These are phyloP conservation scores for Pocillopora damicornis DNA, from an alignment of 64 coral and sea anemone genomes.

Conservation along the genomic window DNA sequence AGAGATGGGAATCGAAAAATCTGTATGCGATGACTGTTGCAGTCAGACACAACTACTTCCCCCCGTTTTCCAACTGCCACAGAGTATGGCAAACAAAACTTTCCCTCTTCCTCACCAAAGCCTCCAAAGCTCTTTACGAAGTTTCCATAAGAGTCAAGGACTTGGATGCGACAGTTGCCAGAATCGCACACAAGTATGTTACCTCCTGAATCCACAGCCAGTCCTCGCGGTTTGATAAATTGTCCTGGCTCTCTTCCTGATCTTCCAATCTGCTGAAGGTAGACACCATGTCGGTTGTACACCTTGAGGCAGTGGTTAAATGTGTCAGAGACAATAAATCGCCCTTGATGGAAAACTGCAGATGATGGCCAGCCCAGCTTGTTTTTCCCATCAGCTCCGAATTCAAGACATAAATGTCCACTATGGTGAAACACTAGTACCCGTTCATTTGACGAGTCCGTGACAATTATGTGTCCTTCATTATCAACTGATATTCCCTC, in stretches of 20 bases:
- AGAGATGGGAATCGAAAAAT: slow-evolving; percentile 25
- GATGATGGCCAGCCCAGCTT: slow-evolving; percentile 39
- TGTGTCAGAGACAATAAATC: slow-evolving; percentile 63
- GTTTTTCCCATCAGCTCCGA: slow-evolving; percentile 34
- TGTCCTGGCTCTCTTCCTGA: slow-evolving; percentile 43
- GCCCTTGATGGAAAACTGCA: slow-evolving; percentile 57
- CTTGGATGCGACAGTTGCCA: slow-evolving; percentile 55
- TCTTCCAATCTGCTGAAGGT: slow-evolving; percentile 44
- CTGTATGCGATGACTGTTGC: slow-evolving; percentile 57
- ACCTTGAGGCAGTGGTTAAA: slow-evolving; percentile 67
- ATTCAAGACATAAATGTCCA: slow-evolving; percentile 59
- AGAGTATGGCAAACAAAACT: slow-evolving; percentile 54
- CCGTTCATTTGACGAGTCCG: slow-evolving; percentile 40
- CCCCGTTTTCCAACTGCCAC: slow-evolving; percentile 7
- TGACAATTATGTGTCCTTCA: slow-evolving; percentile 47
- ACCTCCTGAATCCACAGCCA: slow-evolving; percentile 38
- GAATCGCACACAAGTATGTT: slow-evolving; percentile 66
- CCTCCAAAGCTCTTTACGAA: slow-evolving; percentile 54
- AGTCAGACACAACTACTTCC: slow-evolving; percentile 50
- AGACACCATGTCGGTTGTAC: slow-evolving; percentile 48
- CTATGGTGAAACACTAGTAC: slow-evolving; percentile 50
- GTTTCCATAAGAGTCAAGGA: slow-evolving; percentile 61
- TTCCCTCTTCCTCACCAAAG: slow-evolving; percentile 18
- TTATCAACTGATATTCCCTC: slow-evolving; percentile 58
- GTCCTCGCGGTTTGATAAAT: slow-evolving; percentile 41